These are phyloP conservation scores for Harmothoe impar DNA, from an alignment of 2,888 invertebrate genomes.

Conservation along the genomic window DNA sequence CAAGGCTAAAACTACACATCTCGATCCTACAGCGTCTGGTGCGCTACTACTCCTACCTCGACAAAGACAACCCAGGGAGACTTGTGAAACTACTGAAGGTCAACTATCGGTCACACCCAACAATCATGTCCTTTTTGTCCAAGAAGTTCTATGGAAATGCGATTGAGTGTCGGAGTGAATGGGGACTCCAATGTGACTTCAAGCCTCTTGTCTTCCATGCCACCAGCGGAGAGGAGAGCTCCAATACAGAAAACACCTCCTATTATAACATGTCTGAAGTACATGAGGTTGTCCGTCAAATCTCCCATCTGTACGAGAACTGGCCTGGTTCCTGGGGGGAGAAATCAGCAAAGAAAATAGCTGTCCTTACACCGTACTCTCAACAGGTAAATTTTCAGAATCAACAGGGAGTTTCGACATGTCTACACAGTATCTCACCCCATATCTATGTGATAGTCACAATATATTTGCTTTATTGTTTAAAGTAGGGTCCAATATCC, in stretches of 20 bases:
- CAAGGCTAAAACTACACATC: not conserved
- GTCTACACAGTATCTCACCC: no score
- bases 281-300: not conserved
- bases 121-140: slow-evolving; percentile 64
- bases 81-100: slow-evolving; percentile 12
- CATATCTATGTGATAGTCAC: no score
- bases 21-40: slow-evolving; percentile 49
- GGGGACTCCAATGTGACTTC: not conserved
- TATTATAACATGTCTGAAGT: slow-evolving; percentile 58
- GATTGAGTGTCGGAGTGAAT: not conserved
- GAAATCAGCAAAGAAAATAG: slow-evolving; percentile 23
- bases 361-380: slow-evolving; percentile 46
- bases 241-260: not conserved
- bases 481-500: no score
- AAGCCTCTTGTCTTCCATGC: not conserved
- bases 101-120: slow-evolving; percentile 64
- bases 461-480: no score
- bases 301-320: slow-evolving; percentile 17
- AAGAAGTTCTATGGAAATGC: slow-evolving; percentile 54
- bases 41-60: not conserved
- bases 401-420: no score
- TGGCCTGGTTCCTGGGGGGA: slow-evolving; percentile 64
- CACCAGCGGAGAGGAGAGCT: not conserved
- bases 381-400: slow-evolving; percentile 51
- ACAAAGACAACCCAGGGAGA: not conserved